These are phyloP conservation scores for Megaceryle alcyon DNA, from an alignment of 2,797 vertebrate genomes.

Conservation along the genomic window DNA sequence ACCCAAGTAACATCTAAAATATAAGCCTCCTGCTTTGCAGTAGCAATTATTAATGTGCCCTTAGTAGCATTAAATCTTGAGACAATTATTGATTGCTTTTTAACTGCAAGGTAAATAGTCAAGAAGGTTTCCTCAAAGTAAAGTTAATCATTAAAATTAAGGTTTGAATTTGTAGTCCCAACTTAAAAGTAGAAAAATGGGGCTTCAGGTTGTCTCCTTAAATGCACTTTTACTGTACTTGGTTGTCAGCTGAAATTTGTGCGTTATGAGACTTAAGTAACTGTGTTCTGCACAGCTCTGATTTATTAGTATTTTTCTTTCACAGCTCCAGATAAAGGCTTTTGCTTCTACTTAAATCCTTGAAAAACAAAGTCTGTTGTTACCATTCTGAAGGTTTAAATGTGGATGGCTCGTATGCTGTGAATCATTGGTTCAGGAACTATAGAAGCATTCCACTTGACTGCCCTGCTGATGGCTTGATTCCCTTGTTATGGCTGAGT, in stretches of 20 bases:
- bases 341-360: not conserved
- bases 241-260: not conserved
- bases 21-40: not conserved
- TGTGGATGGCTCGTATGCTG: not conserved
- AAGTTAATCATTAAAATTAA: not conserved
- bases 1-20: not conserved
- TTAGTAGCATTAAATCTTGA: not conserved
- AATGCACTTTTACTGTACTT: not conserved
- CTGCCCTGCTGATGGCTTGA: not conserved
- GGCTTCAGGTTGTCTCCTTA: not conserved
- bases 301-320: not conserved
- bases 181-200: not conserved
- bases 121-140: not conserved
- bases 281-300: not conserved
- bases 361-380: not conserved
- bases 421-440: not conserved
- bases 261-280: not conserved
- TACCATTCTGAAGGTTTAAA: not conserved
- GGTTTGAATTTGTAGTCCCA: not conserved
- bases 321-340: not conserved
- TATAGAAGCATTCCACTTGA: not conserved
- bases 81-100: not conserved
- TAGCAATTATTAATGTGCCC: not conserved
- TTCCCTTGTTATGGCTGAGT: not conserved
- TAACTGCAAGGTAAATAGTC: not conserved